A percentile compares a stretch with the other conserved stretches of the same genome.
Evolutionary conservation across 1,140 invertebrate genomes (phyloP).

Genomic region (Polyergus mexicanus): DNA sequence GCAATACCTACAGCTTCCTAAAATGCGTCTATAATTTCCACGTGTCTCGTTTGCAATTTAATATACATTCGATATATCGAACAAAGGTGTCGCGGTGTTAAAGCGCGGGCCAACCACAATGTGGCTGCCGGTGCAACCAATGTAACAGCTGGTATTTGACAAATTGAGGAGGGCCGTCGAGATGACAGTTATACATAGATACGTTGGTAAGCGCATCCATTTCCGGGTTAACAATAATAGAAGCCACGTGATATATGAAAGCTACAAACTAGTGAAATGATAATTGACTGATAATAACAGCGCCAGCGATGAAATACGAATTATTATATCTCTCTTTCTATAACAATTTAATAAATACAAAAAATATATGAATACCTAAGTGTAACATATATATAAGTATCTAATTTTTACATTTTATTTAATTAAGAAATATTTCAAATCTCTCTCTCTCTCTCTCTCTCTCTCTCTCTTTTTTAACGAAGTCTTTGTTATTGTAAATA

Average conservation of each 20-base stretch:
- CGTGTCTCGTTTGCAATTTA: neutral
- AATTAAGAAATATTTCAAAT: neutral
- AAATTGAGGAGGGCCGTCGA: constrained; percentile 59
- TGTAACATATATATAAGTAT: neutral
- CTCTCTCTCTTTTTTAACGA: too few species aligned
- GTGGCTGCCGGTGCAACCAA: constrained; percentile 60
- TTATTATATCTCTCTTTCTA: neutral
- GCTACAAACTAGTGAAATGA: constrained; percentile 27
- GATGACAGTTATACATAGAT: constrained; percentile 50
- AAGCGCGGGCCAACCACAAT: constrained; percentile 48
- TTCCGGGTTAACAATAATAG: neutral
- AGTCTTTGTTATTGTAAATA: constrained; percentile 4
- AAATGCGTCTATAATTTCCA: neutral
- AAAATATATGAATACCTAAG: neutral
- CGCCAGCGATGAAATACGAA: neutral
- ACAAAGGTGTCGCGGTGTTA: constrained; percentile 28
- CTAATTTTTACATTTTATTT: neutral
- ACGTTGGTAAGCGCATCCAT: constrained; percentile 19
- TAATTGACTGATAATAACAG: neutral
- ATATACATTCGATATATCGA: constrained; percentile 13
- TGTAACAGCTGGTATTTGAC: constrained; percentile 62
- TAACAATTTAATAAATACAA: neutral
- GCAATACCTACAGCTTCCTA: neutral
- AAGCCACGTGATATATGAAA: neutral
- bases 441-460: too few species aligned